phyloP scores from a whole-genome alignment of 1,140 invertebrate genomes.

The Holcopasites calliopsidis region DNA sequence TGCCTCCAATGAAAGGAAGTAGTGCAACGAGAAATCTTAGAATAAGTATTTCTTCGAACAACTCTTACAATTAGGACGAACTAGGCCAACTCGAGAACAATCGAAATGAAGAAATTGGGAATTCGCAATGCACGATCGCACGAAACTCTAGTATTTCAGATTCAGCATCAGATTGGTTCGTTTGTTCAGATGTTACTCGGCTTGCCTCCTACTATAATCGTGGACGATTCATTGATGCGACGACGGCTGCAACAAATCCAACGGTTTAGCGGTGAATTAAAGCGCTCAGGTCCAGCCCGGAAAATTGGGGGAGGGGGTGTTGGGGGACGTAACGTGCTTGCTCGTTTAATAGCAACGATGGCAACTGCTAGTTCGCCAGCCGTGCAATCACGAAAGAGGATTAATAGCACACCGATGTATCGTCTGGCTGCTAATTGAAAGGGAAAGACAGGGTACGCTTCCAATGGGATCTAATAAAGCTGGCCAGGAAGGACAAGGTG shows the following conservation, averaged over 20 bases:
- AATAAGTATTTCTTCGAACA: no score
- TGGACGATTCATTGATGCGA: background rate
- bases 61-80: no score
- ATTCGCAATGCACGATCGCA: no score
- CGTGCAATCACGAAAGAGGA: slow-evolving; percentile 48
- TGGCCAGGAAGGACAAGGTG: slow-evolving; percentile 14
- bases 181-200: no score
- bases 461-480: slow-evolving; percentile 55
- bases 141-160: no score
- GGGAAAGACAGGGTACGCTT: slow-evolving; percentile 35
- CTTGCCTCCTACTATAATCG: background rate
- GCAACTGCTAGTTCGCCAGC: background rate
- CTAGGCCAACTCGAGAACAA: no score
- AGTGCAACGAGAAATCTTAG: background rate
- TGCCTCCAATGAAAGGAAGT: background rate
- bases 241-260: slow-evolving; percentile 9
- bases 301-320: background rate
- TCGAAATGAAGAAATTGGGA: no score
- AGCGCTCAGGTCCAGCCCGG: background rate
- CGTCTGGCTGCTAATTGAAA: slow-evolving; percentile 56
- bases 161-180: no score
- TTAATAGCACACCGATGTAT: slow-evolving; percentile 44
- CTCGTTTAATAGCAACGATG: slow-evolving; percentile 12
- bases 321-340: no score
- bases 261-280: slow-evolving; percentile 17